Evolutionary conservation across 2,888 invertebrate genomes (phyloP), one percentile per base, ranked within the genome.

Genomic region (Agrotis ipsilon): DNA sequence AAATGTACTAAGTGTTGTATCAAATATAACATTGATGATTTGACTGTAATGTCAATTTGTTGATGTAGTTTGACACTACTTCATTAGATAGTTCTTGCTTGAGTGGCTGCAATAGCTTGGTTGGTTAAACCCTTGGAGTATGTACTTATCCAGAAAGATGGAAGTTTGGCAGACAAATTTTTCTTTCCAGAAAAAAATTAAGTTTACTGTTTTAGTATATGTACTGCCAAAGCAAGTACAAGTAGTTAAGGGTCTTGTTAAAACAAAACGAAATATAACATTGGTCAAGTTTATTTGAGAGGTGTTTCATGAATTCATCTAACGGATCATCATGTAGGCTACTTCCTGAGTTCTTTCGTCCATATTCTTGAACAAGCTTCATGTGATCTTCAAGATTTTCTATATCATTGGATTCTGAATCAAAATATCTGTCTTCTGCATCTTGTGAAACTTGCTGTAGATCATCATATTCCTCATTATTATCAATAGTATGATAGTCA

Each of bases 401-500:
- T 54, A 95, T 95, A 80, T 97, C 97, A 80, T 98, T 97, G 39
- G 97, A 97, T 91, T 98, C 98, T 5, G 97, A 97, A 91, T 98
- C 98, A 95, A 99, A 99, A 92, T 99, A 99, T 88, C 97, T 97
- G 85, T 99, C 99, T 92, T 99, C 98, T 81, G 97, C 98, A 93
- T 99, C 99, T 86, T 97, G 97, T 54, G 94, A 92, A 19, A 93
- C 90, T 86, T 97, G 97, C 72, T 97, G 92, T 65, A 98, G 96
- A 72, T 97, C 97, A 76, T 99, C 99, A 92, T 98, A 98, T 65
- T 97, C 97, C 55, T 97, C 97, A 94, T 98, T 98, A 82, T 97
- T 96, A 91, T 99, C 99, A 5, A 99, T 97, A 77, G 96, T 95
- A 51, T 97, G 96, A 88, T 99, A 99, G 92, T 99, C 98, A 94